phyloP scores from a whole-genome alignment of 2,888 invertebrate species.

The Pyrocoelia pectoralis region DNA sequence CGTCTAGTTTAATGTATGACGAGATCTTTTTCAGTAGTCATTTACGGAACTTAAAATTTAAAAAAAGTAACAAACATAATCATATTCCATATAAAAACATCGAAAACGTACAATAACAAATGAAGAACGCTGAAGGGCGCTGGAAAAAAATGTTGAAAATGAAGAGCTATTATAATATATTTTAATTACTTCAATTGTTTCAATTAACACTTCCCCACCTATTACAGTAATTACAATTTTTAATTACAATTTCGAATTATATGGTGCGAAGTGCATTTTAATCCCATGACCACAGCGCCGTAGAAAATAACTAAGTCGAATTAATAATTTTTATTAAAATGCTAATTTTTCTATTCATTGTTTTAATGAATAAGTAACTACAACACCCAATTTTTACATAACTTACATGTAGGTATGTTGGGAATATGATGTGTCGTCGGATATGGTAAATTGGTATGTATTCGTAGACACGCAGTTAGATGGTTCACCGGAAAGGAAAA shows the following conservation, averaged over 20 bases:
- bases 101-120: too few relatives aligned
- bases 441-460: too few relatives aligned
- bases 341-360: not conserved
- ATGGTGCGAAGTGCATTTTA: not conserved
- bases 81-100: too few relatives aligned
- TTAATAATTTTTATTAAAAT: slow-evolving; percentile 1
- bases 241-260: not conserved
- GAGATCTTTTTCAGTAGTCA: too few relatives aligned
- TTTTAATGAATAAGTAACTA: not conserved
- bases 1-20: too few relatives aligned
- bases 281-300: not conserved
- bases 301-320: not conserved
- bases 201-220: not conserved
- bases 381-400: slow-evolving; percentile 1
- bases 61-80: too few relatives aligned
- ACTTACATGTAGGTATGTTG: not conserved
- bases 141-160: too few relatives aligned
- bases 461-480: too few relatives aligned
- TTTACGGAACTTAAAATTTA: too few relatives aligned
- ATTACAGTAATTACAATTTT: not conserved
- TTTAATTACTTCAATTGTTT: not conserved
- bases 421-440: not conserved
- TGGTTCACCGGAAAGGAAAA: too few relatives aligned
- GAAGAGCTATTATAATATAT: too few relatives aligned
- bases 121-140: too few relatives aligned